A percentile compares a stretch with the other conserved stretches of the same genome.
Evolutionary conservation across 2,797 vertebrate species (phyloP).

Genomic region (Neosilurus hyrtlii): DNA sequence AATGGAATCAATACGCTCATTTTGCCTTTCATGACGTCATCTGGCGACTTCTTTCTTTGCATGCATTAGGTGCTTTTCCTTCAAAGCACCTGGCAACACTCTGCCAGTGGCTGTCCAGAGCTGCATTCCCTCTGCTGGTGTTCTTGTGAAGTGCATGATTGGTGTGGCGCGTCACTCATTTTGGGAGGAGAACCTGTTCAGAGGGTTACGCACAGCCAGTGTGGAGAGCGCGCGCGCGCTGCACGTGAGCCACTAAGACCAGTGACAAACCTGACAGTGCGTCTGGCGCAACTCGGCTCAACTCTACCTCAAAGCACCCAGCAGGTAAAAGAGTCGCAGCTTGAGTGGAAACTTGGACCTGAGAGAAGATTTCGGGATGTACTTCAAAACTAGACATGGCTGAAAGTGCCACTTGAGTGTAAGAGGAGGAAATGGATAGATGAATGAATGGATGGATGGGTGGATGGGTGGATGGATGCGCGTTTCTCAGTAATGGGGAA

Average conservation of each 20-base stretch:
- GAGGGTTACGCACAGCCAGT: conserved; percentile 59
- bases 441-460: background rate
- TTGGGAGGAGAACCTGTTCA: conserved; percentile 71
- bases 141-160: conserved; percentile 48
- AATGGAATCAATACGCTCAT: background rate
- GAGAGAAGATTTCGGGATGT: background rate
- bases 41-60: background rate
- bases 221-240: conserved; percentile 53
- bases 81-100: background rate
- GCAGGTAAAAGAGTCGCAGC: background rate
- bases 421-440: background rate
- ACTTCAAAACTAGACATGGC: background rate
- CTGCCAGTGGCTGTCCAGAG: background rate
- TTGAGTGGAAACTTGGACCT: background rate
- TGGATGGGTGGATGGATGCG: conserved; percentile 11
- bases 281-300: background rate
- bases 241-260: conserved; percentile 61
- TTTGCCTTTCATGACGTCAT: no score
- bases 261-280: conserved; percentile 44
- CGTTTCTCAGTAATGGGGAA: conserved; percentile 2
- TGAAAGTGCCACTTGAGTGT: background rate
- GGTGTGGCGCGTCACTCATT: conserved; percentile 58
- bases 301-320: conserved; percentile 24
- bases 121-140: conserved; percentile 61
- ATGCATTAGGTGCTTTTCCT: background rate